Evolutionary conservation across 2,888 invertebrate genomes (phyloP).

Genomic region (Psylliodes chrysocephalus): DNA sequence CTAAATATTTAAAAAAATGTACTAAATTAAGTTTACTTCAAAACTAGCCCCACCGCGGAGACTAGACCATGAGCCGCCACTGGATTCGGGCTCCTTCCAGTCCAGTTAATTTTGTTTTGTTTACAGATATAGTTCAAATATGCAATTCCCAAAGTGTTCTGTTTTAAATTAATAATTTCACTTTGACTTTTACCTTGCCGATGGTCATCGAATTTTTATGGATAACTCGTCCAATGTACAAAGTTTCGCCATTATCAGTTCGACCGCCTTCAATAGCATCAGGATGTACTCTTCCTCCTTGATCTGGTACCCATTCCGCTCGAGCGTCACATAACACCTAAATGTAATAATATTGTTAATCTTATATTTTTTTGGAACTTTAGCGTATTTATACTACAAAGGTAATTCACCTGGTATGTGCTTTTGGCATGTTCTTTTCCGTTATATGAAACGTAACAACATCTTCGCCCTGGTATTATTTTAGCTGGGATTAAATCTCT

Average conservation of each 20-base stretch:
- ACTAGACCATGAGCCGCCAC: too few species aligned
- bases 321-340: conserved; percentile 67
- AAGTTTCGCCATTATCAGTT: conserved; percentile 66
- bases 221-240: conserved; percentile 68
- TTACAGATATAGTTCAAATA: too few species aligned
- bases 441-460: conserved; percentile 71
- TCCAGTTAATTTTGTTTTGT: too few species aligned
- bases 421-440: conserved; percentile 73
- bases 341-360: too few species aligned
- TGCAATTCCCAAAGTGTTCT: too few species aligned
- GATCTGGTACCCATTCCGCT: conserved; percentile 66
- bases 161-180: too few species aligned
- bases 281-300: conserved; percentile 66
- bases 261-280: conserved; percentile 68
- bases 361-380: too few species aligned
- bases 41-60: too few species aligned
- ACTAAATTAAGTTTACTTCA: too few species aligned
- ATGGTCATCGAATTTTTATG: conserved; percentile 69
- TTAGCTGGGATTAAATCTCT: conserved; percentile 75
- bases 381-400: too few species aligned
- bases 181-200: conserved; percentile 69
- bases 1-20: too few species aligned
- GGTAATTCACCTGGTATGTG: conserved; percentile 62
- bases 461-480: conserved; percentile 71
- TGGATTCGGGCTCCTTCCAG: too few species aligned